A percentile compares a stretch with the other conserved stretches of the same genome.
These are phyloP conservation scores for Pachyseris speciosa DNA, from an alignment of 64 coral and sea anemone genomes.

Conservation along the genomic window DNA sequence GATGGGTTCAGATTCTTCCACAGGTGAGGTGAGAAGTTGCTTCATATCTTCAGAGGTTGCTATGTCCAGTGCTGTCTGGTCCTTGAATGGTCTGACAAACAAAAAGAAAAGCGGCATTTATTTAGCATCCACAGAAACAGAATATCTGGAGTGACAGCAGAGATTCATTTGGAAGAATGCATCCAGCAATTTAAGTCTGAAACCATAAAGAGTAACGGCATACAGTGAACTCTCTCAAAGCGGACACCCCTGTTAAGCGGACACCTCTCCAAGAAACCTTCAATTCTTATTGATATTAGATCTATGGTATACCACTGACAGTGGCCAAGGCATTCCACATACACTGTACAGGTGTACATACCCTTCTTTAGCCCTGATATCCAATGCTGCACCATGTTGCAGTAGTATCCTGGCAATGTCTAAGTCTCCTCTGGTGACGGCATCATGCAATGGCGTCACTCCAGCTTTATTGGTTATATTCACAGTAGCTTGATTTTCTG, in stretches of 20 bases:
- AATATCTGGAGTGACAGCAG: too few relatives aligned
- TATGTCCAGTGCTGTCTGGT: conserved; percentile 69
- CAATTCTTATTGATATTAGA: too few relatives aligned
- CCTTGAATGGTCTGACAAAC: conserved; percentile 57
- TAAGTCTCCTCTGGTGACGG: conserved; percentile 80
- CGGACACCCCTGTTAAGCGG: too few relatives aligned
- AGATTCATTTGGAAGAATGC: too few relatives aligned
- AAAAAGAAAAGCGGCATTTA: not conserved
- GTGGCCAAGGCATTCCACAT: not conserved
- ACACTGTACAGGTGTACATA: too few relatives aligned
- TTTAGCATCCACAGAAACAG: too few relatives aligned
- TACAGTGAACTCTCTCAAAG: too few relatives aligned
- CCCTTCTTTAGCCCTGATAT: conserved; percentile 66
- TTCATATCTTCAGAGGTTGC: conserved; percentile 62
- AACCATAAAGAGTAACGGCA: too few relatives aligned
- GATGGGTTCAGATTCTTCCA: conserved; percentile 41
- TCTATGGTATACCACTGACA: not conserved
- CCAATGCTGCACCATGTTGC: conserved; percentile 70
- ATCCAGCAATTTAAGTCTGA: too few relatives aligned
- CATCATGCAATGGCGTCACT: conserved; percentile 87
- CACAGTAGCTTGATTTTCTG: conserved; percentile 68
- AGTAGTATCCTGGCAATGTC: conserved; percentile 74
- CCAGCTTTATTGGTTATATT: conserved; percentile 82
- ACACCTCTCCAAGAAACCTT: too few relatives aligned
- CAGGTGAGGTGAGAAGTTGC: conserved; percentile 36